Evolutionary conservation across 2,888 invertebrate genomes (phyloP).

Genomic region (Deilephila elpenor): DNA sequence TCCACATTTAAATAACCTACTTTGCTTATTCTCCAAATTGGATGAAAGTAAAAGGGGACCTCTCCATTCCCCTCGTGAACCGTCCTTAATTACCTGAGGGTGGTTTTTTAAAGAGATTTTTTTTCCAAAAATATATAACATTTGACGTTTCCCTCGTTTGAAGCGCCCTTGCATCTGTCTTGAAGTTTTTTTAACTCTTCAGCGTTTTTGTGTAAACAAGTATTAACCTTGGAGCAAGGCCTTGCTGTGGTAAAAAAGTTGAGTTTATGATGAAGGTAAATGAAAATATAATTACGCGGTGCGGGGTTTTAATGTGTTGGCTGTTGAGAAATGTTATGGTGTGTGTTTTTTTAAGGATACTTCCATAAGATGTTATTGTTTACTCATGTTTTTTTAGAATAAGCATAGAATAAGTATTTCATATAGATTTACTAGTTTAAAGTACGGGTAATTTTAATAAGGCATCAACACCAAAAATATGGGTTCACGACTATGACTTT

Average conservation of each 20-base stretch:
- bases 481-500: too few species aligned
- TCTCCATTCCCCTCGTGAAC: conserved; percentile 27
- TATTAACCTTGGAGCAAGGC: conserved; percentile 3
- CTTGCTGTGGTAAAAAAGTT: background rate
- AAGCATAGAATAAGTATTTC: too few species aligned
- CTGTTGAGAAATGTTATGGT: background rate
- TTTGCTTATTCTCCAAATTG: conserved; percentile 31
- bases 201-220: conserved; percentile 18
- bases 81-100: conserved; percentile 31
- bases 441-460: too few species aligned
- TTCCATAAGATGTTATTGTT: too few species aligned
- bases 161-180: conserved; percentile 25
- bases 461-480: too few species aligned
- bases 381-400: too few species aligned
- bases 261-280: conserved; percentile 11
- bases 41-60: conserved; percentile 30
- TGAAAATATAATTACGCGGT: conserved; percentile 4
- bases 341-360: background rate
- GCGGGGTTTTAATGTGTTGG: background rate
- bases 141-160: conserved; percentile 24
- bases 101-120: conserved; percentile 29
- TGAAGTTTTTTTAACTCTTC: conserved; percentile 25
- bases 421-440: too few species aligned
- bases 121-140: conserved; percentile 28
- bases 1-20: conserved; percentile 23